Conservation (phyloP, 2,113 vertebrate species). For the Falco punctatus region DNA sequence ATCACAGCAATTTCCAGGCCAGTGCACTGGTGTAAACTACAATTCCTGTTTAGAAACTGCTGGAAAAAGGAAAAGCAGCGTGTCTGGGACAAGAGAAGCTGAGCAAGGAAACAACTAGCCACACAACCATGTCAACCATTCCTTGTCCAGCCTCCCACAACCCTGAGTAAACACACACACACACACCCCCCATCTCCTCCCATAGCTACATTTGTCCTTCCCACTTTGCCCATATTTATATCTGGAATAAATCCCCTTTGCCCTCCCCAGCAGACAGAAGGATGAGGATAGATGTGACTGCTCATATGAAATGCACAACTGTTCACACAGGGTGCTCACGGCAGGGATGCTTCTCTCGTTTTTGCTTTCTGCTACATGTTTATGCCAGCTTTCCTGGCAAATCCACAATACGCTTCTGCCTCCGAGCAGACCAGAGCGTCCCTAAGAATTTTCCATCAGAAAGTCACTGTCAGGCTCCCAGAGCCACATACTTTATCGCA, state of each 20-base stretch:
- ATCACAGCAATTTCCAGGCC: background rate
- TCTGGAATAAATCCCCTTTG: background rate
- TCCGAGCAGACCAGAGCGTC: background rate
- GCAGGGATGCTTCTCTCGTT: background rate
- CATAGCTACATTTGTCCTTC: background rate
- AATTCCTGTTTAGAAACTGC: background rate
- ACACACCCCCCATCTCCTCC: background rate
- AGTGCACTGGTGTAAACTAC: background rate
- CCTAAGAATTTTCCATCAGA: background rate
- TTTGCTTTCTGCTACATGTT: background rate
- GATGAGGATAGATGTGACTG: background rate
- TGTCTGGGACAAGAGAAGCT: background rate
- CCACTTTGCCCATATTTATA: rapidly evolving
- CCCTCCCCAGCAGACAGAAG: background rate
- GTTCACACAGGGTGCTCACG: background rate
- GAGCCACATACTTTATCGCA: background rate
- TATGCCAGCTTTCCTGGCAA: background rate
- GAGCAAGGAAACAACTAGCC: background rate
- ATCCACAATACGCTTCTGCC: rapidly evolving
- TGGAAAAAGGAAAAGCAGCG: background rate
- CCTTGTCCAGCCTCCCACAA: background rate
- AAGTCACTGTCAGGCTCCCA: background rate
- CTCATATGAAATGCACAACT: rapidly evolving
- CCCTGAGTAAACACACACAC: background rate
- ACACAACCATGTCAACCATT: background rate